A percentile compares a stretch with the other conserved stretches of the same genome.
phyloP scores from a whole-genome alignment of 1,140 invertebrate species.

The Zaprionus lachaisei region DNA sequence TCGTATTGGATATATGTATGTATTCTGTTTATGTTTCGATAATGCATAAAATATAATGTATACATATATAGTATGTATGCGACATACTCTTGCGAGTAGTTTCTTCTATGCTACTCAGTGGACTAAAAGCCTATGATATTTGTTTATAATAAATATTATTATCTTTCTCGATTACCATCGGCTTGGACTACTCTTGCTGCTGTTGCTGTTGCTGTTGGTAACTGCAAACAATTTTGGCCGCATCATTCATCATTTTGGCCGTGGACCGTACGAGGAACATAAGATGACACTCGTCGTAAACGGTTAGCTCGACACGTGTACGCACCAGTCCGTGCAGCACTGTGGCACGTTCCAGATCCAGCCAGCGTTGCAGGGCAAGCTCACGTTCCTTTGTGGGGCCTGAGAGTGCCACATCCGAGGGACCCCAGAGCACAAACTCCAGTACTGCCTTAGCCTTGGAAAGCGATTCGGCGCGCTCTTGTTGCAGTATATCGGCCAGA shows the following conservation, averaged over 20 bases:
- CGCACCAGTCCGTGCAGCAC: conserved; percentile 91
- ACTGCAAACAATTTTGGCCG: conserved; percentile 85
- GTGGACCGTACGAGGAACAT: conserved; percentile 92
- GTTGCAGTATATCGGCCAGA: conserved; percentile 88
- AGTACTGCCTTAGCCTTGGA: conserved; percentile 89
- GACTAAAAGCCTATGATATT: conserved; percentile 70
- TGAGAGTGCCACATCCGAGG: conserved; percentile 89
- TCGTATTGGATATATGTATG: conserved; percentile 3
- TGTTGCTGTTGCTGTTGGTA: conserved; percentile 64
- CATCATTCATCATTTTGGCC: conserved; percentile 91
- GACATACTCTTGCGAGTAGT: not conserved
- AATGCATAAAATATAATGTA: conserved; percentile 1
- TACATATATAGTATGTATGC: conserved; percentile 2
- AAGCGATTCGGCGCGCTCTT: conserved; percentile 90
- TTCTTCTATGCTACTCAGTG: conserved; percentile 49
- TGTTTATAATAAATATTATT: conserved; percentile 65
- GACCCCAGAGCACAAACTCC: conserved; percentile 94
- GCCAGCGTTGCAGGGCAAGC: conserved; percentile 90
- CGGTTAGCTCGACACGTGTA: conserved; percentile 89
- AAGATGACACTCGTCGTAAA: conserved; percentile 92
- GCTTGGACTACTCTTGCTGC: conserved; percentile 44
- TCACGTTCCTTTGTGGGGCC: conserved; percentile 89
- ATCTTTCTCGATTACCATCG: conserved; percentile 35
- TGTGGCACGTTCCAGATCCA: conserved; percentile 92
- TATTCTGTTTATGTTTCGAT: conserved; percentile 11